Evolutionary conservation across 2,113 vertebrate genomes (phyloP).

Genomic region (Pollimyrus isidori): DNA sequence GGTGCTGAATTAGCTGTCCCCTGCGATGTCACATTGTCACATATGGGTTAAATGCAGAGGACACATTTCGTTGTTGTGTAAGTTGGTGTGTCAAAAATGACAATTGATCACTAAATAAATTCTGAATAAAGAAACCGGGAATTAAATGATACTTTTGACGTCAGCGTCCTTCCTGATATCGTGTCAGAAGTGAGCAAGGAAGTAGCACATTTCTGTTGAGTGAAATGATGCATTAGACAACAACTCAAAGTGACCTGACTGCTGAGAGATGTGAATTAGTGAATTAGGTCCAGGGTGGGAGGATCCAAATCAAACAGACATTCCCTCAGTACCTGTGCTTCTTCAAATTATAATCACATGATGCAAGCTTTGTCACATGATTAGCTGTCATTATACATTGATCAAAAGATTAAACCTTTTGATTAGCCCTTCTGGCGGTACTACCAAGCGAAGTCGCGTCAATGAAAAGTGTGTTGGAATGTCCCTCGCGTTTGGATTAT

Average conservation of each 20-base stretch:
- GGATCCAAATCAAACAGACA: background rate
- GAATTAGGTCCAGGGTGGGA: background rate
- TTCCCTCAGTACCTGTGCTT: background rate
- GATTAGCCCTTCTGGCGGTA: background rate
- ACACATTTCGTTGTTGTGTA: no score
- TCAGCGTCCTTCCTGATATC: background rate
- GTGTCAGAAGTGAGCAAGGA: conserved; percentile 17
- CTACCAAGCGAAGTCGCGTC: background rate
- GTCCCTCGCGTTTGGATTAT: background rate
- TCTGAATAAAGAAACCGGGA: background rate
- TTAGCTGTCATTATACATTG: background rate
- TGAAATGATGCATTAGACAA: conserved; percentile 29
- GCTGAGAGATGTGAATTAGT: background rate
- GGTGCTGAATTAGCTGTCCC: no score
- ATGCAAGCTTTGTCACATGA: background rate
- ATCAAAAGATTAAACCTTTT: background rate
- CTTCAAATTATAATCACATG: background rate
- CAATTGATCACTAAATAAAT: no score
- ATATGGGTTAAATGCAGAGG: no score
- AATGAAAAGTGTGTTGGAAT: background rate
- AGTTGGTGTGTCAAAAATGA: no score
- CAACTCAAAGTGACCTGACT: conserved; percentile 46
- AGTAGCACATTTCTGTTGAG: conserved; percentile 27
- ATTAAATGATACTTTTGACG: background rate
- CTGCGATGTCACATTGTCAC: no score